phyloP scores from a whole-genome alignment of 2,888 invertebrate species.

The Clanis bilineata region DNA sequence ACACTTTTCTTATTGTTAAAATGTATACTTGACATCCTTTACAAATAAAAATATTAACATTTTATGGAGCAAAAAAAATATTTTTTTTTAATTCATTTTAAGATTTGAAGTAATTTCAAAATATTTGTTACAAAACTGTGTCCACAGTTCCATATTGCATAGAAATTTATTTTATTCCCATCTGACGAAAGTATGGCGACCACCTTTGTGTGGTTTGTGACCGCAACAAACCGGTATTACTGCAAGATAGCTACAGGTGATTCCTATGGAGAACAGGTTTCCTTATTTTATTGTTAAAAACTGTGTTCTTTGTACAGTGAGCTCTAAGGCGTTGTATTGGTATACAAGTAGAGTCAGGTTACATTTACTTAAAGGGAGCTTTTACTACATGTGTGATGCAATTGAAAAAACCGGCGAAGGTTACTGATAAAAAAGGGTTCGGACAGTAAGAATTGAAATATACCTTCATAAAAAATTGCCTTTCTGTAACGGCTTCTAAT shows the following conservation, averaged over 20 bases:
- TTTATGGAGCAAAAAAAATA: neutral
- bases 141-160: constrained; percentile 10
- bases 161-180: constrained; percentile 28
- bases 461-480: too few relatives aligned
- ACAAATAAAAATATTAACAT: too few relatives aligned
- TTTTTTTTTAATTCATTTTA: neutral
- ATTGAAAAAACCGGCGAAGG: neutral
- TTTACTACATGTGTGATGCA: constrained; percentile 22
- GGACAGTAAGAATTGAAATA: neutral
- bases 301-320: constrained; percentile 40
- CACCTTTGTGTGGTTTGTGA: constrained; percentile 60
- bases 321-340: constrained; percentile 38
- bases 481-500: neutral
- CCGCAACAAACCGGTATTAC: constrained; percentile 61
- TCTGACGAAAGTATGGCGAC: constrained; percentile 56
- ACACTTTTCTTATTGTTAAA: too few relatives aligned
- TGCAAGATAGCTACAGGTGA: constrained; percentile 67
- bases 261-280: constrained; percentile 64
- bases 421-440: neutral
- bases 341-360: constrained; percentile 35
- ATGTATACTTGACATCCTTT: too few relatives aligned
- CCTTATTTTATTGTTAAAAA: constrained; percentile 55
- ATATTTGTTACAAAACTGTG: neutral
- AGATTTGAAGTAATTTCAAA: neutral
- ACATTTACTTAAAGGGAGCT: constrained; percentile 50